Conservation (phyloP, 2,113 vertebrate genomes). For the Cairina moschata region DNA sequence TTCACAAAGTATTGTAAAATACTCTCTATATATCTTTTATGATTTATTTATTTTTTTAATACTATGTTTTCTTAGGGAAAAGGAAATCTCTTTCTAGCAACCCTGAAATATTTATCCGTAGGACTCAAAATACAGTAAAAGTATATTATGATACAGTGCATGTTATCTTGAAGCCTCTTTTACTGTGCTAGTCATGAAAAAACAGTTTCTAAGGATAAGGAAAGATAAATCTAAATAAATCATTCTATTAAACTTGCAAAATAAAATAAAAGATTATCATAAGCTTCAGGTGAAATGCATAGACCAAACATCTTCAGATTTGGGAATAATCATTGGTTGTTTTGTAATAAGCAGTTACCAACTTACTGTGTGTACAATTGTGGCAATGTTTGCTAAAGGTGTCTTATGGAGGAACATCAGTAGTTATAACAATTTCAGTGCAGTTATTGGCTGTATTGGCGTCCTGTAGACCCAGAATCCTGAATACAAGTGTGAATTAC, state of each 20-base stretch:
- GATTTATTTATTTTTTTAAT: neutral
- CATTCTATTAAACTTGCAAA: neutral
- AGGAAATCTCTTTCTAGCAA: neutral
- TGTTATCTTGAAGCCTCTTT: neutral
- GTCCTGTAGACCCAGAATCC: neutral
- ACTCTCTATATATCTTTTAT: neutral
- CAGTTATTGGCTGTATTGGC: neutral
- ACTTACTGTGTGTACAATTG: neutral
- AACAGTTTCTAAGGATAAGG: neutral
- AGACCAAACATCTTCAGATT: neutral
- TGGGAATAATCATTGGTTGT: neutral
- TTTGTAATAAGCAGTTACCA: neutral
- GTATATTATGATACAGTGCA: neutral
- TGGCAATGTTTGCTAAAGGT: neutral
- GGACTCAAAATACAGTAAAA: constrained; percentile 3
- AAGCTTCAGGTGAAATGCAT: neutral
- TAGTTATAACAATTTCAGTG: neutral
- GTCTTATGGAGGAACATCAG: neutral
- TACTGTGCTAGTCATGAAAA: neutral
- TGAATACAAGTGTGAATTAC: neutral
- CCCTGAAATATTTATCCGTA: neutral
- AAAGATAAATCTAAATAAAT: neutral
- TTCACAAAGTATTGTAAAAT: neutral
- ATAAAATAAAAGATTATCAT: neutral
- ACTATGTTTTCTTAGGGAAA: neutral